These are phyloP conservation scores for Schizotus pectinicornis DNA, from an alignment of 2,888 invertebrate species.

Conservation along the genomic window DNA sequence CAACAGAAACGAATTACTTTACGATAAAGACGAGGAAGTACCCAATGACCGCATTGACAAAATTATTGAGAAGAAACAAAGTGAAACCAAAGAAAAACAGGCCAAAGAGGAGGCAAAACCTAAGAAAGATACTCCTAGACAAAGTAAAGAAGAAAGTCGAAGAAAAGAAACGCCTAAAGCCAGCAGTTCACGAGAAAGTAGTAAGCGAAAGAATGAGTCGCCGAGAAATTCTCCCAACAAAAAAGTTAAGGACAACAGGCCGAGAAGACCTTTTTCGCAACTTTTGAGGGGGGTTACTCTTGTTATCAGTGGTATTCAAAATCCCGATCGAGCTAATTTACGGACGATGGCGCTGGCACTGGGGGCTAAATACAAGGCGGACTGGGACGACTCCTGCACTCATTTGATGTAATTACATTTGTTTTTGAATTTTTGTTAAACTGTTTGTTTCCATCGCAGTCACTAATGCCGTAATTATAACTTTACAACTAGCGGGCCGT, in stretches of 20 bases:
- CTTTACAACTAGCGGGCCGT: too few relatives aligned
- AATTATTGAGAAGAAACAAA: constrained; percentile 38
- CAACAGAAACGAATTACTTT: constrained; percentile 43
- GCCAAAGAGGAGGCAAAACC: constrained; percentile 33
- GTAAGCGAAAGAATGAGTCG: constrained; percentile 47
- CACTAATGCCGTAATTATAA: too few relatives aligned
- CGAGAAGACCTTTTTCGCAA: constrained; percentile 62
- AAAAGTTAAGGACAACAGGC: constrained; percentile 34
- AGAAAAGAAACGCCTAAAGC: constrained; percentile 35
- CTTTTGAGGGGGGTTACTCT: constrained; percentile 73
- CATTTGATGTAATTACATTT: constrained; percentile 76
- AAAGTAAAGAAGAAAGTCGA: constrained; percentile 50
- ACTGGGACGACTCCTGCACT: constrained; percentile 79
- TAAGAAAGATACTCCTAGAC: constrained; percentile 46
- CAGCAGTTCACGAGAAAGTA: constrained; percentile 32
- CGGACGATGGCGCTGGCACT: constrained; percentile 73
- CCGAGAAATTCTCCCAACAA: constrained; percentile 42
- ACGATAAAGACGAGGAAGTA: constrained; percentile 44
- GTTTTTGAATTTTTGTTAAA: constrained; percentile 52
- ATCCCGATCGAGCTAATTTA: constrained; percentile 75
- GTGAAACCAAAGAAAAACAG: constrained; percentile 33
- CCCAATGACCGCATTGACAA: constrained; percentile 45
- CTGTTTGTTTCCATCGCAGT: background rate
- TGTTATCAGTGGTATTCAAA: constrained; percentile 87
- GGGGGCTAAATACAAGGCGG: constrained; percentile 79